Conservation (phyloP, 2,888 invertebrate genomes). For the Drosophila incognita region DNA sequence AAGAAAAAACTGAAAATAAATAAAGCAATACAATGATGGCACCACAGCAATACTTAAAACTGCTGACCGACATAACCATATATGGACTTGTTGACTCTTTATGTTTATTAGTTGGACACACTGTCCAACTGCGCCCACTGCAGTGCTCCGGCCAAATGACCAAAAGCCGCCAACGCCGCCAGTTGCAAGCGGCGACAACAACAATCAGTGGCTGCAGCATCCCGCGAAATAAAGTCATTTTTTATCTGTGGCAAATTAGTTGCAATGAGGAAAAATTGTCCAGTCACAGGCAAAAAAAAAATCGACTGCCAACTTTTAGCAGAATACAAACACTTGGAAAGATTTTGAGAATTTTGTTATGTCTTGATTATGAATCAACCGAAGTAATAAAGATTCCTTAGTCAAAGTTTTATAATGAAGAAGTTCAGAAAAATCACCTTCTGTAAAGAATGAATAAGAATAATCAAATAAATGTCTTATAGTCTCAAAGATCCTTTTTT, state of each 20-base stretch:
- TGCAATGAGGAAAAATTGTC: conserved; percentile 49
- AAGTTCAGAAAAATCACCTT: neutral
- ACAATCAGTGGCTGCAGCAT: conserved; percentile 31
- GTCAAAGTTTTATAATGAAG: neutral
- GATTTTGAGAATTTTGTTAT: conserved; percentile 9
- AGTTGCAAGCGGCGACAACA: conserved; percentile 11
- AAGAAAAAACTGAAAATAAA: conserved; percentile 22
- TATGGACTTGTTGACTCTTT: conserved; percentile 79
- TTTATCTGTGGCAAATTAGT: conserved; percentile 62
- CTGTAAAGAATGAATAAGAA: neutral
- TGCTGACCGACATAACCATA: conserved; percentile 77
- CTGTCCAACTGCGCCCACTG: conserved; percentile 64
- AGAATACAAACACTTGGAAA: conserved; percentile 26
- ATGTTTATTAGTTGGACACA: conserved; percentile 70
- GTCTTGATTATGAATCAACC: neutral
- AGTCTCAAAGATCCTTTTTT: neutral
- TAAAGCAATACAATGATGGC: conserved; percentile 60
- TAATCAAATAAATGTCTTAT: neutral
- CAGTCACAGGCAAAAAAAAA: conserved; percentile 24
- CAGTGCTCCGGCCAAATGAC: conserved; percentile 49
- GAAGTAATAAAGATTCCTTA: neutral
- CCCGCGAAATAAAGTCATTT: conserved; percentile 72
- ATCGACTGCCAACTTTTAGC: conserved; percentile 22
- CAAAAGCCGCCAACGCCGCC: conserved; percentile 46
- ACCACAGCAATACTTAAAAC: conserved; percentile 49